Evolutionary conservation across 2,113 vertebrate genomes (phyloP), one percentile per base, ranked within the genome.

Genomic region (Lampris megalopsis): DNA sequence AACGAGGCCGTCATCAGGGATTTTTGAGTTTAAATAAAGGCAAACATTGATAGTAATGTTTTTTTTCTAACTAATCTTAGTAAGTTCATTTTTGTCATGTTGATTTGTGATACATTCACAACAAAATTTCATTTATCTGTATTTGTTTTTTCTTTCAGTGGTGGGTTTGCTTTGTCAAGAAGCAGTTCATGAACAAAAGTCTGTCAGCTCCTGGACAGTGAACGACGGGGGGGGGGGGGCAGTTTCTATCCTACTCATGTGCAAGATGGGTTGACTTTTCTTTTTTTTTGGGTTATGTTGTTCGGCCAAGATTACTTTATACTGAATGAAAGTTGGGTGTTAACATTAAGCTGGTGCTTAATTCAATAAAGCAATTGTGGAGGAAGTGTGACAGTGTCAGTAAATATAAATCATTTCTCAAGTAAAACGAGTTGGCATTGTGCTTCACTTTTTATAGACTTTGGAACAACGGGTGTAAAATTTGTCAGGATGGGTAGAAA

Each of bases 151-250:
- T 77, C 73, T 88, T 87, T 49, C 91, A 99, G 98, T 99, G 98
- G 98, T 99, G 98, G 98, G 95, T 96, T 81, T 99, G 98, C 91
- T 99, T 99, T 79, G 97, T 98, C 92, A 99, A 99, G 94, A 97
- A 91, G 85, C 98, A 99, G 89, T 99, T 99, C 94, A 99, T 99
- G 98, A 99, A 99, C 94, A 99, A 99, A 93, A 99, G 97, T 62
- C 96, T 99, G 45, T 99, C 97, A 7, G 97, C 95, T 50, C 98
- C 98, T 13, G 98, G 98, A 41, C 98, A 98, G 88, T 99, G 92
- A 95, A 74, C 13, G 1, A 53, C 50, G 62, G 40, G 41, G 11
- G 40, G 41, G 11, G 71, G 69, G 66, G 62, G 63, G 1, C 50
- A 2, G 48, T 83, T 86, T 83, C 54, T 73, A 49, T 80, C 84